A percentile compares a stretch with the other conserved stretches of the same genome.
phyloP scores from a whole-genome alignment of 2,888 invertebrate genomes.

The Caenorhabditis virilis region DNA sequence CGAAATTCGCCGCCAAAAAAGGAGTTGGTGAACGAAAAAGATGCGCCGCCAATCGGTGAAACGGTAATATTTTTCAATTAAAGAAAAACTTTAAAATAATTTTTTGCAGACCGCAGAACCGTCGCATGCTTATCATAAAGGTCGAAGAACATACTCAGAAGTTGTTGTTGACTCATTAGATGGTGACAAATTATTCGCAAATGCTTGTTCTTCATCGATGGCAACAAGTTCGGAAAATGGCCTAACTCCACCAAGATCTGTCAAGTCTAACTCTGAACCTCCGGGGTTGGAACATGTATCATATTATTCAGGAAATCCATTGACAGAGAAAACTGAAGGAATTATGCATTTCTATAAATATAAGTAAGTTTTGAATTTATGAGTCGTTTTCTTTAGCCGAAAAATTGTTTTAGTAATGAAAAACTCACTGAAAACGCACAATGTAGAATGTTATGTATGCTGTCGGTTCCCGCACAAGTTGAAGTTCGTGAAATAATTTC shows the following conservation, averaged over 20 bases:
- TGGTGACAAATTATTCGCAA: constrained; percentile 34
- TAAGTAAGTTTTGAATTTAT: constrained; percentile 77
- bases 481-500: constrained; percentile 90
- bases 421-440: constrained; percentile 69
- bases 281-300: constrained; percentile 59
- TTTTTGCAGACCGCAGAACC: constrained; percentile 13
- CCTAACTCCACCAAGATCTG: too few relatives aligned
- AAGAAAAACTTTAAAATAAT: background rate
- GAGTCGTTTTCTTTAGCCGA: background rate
- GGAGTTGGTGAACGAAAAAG: constrained; percentile 1
- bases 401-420: constrained; percentile 32
- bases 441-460: constrained; percentile 84
- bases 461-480: constrained; percentile 86
- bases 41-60: constrained; percentile 13
- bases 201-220: too few relatives aligned
- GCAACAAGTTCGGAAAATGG: too few relatives aligned
- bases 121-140: constrained; percentile 30
- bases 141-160: constrained; percentile 60
- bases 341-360: constrained; percentile 95
- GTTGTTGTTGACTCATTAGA: constrained; percentile 59
- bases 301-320: constrained; percentile 89
- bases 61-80: constrained; percentile 7
- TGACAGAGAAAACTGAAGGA: constrained; percentile 93
- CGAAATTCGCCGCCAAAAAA: constrained; percentile 32
- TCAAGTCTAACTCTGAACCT: too few relatives aligned